These are phyloP conservation scores for Autographa pulchrina DNA, from an alignment of 2,888 invertebrate species.

Conservation along the genomic window DNA sequence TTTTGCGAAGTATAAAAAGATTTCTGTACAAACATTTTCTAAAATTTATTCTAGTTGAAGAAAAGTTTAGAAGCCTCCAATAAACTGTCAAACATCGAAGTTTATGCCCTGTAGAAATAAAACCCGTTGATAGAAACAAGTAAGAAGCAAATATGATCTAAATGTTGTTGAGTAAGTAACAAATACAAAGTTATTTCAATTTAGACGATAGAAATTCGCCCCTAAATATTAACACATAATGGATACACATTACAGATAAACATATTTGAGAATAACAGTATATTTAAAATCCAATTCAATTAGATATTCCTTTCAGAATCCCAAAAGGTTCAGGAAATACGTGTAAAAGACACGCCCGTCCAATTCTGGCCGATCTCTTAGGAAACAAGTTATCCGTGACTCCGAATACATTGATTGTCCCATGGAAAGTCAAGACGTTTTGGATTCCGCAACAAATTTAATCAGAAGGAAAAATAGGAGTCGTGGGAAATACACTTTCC, in stretches of 20 bases:
- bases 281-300: slow-evolving; percentile 53
- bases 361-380: slow-evolving; percentile 48
- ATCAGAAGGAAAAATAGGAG: slow-evolving; percentile 52
- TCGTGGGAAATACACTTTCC: slow-evolving; percentile 44
- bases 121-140: too few species aligned
- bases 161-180: background rate
- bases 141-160: too few species aligned
- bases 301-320: slow-evolving; percentile 27
- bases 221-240: slow-evolving; percentile 26
- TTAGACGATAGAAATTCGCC: too few species aligned
- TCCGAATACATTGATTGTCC: slow-evolving; percentile 53
- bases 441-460: slow-evolving; percentile 44
- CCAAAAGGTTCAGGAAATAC: slow-evolving; percentile 33
- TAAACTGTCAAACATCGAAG: background rate
- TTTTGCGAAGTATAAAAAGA: slow-evolving; percentile 17
- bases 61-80: background rate
- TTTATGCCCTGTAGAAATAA: too few species aligned
- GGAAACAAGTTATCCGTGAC: slow-evolving; percentile 46
- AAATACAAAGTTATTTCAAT: too few species aligned
- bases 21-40: slow-evolving; percentile 3
- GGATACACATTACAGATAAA: slow-evolving; percentile 25
- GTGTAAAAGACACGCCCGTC: slow-evolving; percentile 34
- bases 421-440: slow-evolving; percentile 43
- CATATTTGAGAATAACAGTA: slow-evolving; percentile 33
- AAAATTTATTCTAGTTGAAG: slow-evolving; percentile 6